These are phyloP conservation scores for Lithophane ornitopus DNA, from an alignment of 2,888 invertebrate genomes.

Conservation along the genomic window DNA sequence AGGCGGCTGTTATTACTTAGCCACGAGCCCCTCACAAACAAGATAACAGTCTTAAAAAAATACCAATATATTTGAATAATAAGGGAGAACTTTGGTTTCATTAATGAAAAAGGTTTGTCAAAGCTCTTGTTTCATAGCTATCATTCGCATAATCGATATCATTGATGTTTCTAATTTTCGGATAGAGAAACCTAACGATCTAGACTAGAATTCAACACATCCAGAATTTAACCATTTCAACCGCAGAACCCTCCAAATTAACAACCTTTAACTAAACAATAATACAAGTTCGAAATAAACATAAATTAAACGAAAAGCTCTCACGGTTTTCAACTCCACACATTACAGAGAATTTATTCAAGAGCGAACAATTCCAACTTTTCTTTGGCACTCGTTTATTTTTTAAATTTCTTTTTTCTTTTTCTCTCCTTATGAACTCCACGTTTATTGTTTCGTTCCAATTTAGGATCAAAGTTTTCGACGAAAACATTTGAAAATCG, in stretches of 20 bases:
- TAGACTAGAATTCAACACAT: neutral
- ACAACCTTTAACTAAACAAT: constrained; percentile 47
- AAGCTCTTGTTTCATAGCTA: neutral
- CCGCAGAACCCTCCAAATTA: constrained; percentile 26
- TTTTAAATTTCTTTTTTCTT: constrained; percentile 56
- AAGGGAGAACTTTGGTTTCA: neutral
- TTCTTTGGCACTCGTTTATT: constrained; percentile 61
- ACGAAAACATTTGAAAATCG: constrained; percentile 25
- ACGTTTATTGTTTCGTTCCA: constrained; percentile 61
- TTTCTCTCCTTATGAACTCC: constrained; percentile 48
- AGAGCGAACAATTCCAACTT: constrained; percentile 62
- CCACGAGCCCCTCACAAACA: too few species aligned
- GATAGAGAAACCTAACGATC: neutral
- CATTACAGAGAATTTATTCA: constrained; percentile 62
- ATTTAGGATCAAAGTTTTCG: constrained; percentile 40
- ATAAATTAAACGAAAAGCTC: constrained; percentile 57
- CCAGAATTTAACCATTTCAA: constrained; percentile 22
- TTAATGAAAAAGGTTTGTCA: neutral
- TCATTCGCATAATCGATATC: too few species aligned
- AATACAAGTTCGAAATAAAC: constrained; percentile 49
- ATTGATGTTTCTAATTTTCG: neutral
- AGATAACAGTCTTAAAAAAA: too few species aligned
- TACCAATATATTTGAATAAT: too few species aligned
- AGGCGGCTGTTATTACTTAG: too few species aligned
- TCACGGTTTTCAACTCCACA: constrained; percentile 52